Percentiles rank a stretch among this genome's conserved stretches.
These are phyloP conservation scores for Gavialis gangeticus DNA, from an alignment of 2,113 vertebrate genomes.

Conservation along the genomic window DNA sequence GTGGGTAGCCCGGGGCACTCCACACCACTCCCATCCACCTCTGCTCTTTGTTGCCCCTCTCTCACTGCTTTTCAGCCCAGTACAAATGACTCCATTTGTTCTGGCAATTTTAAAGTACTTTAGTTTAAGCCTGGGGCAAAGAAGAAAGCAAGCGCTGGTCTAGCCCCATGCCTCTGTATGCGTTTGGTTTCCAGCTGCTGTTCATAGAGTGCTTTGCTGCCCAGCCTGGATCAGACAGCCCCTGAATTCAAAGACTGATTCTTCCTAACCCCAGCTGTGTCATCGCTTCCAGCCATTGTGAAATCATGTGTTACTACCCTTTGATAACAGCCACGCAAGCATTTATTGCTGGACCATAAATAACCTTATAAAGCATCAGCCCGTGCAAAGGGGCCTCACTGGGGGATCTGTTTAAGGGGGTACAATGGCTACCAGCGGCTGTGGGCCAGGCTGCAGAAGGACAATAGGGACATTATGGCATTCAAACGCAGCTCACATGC, in stretches of 20 bases:
- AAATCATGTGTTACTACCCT: neutral
- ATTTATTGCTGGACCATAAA: neutral
- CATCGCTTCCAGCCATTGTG: neutral
- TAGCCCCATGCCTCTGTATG: fast-evolving
- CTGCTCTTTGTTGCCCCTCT: neutral
- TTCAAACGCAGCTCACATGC: neutral
- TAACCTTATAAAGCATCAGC: neutral
- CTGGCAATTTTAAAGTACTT: neutral
- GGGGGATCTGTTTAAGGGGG: neutral
- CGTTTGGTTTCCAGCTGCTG: neutral
- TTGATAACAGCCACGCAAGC: neutral
- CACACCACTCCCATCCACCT: neutral
- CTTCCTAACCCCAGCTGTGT: neutral
- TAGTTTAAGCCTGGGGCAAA: neutral
- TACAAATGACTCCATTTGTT: neutral
- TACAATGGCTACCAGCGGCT: neutral
- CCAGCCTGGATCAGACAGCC: neutral
- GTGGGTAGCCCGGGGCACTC: neutral
- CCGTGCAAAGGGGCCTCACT: neutral
- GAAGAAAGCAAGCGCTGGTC: neutral
- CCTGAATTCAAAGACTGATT: fast-evolving
- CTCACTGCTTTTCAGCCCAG: neutral
- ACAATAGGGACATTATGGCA: neutral
- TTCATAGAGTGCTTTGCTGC: neutral
- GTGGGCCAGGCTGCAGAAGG: neutral